Base-by-base conservation (phyloP, 2,797 vertebrate species). In the Ctenochaetus hawaiiensis region DNA sequence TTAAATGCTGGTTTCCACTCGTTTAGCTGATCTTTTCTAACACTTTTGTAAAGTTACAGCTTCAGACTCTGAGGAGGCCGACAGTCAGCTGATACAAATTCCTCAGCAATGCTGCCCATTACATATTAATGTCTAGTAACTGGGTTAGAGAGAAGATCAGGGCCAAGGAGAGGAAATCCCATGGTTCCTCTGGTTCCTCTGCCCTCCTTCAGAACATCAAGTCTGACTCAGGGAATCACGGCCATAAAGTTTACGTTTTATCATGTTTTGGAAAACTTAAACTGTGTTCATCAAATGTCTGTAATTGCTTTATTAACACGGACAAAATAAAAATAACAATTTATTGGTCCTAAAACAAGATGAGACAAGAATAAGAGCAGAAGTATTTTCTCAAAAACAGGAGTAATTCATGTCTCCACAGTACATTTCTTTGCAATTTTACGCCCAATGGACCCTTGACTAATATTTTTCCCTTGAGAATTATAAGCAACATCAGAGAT, bases 41-140 rank as follows among this genome's bases (percentile, higher is more conserved):
- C 11, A 41, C 2, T 11, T 41, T 41, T 41, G 8, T 11, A 41
- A 8, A 41, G 39, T 41, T 41, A 41, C 30, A 41, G 39, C 10
- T 12, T 12, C 8, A 41, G 39, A 41, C 39, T 41, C 39, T 41
- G 20, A 26, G 2, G 26, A 75, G 77, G 57, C 61, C 64, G 20
- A 77, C 23, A 6, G 69, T 92, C 89, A 93, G 86, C 84, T 90
- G 88, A 93, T 77, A 60, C 18, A 63, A 81, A 88, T 87, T 83
- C 67, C 53, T 78, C 60, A 80, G 75, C 66, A 70, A 57, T 85
- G 83, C 65, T 76, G 87, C 80, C 78, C 87, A 82, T 89, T 89
- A 88, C 11, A 39, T 60, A 71, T 79, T 82, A 84, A 87, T 80
- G 70, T 41, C 26, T 49, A 12, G 47, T 88, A 90, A 91, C 53